phyloP scores from a whole-genome alignment of 1,140 invertebrate species.

The Habropoda laboriosa region DNA sequence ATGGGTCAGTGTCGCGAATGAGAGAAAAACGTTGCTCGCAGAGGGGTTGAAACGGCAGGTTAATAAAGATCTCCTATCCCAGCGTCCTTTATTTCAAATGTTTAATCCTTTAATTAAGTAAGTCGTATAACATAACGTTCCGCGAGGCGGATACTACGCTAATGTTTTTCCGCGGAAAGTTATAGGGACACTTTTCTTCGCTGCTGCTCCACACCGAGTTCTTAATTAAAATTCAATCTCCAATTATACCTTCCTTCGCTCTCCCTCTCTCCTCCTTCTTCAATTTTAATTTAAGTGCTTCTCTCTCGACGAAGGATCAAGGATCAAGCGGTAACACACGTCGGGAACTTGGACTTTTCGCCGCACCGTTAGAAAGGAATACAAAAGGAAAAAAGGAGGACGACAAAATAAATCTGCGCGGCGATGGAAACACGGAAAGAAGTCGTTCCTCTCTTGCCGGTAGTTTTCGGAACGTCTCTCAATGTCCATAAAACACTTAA shows the following conservation, averaged over 20 bases:
- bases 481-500: slow-evolving; percentile 37
- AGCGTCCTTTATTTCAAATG: not conserved
- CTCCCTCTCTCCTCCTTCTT: not conserved
- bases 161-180: not conserved
- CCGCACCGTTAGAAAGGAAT: too few relatives aligned
- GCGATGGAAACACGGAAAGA: slow-evolving; percentile 4
- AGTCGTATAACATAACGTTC: not conserved
- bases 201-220: not conserved
- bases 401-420: not conserved
- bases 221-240: slow-evolving; percentile 18
- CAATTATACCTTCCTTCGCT: not conserved
- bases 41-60: not conserved
- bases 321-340: not conserved
- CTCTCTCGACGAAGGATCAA: not conserved
- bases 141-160: too few relatives aligned
- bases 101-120: not conserved
- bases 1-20: not conserved
- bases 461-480: slow-evolving; percentile 5
- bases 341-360: not conserved
- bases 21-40: not conserved
- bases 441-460: not conserved
- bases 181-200: not conserved
- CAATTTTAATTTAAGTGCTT: not conserved
- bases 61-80: not conserved
- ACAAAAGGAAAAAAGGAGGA: not conserved